Percentiles rank a stretch among this genome's conserved stretches.
phyloP scores from a whole-genome alignment of 2,888 invertebrate genomes.

The Orgyia antiqua region DNA sequence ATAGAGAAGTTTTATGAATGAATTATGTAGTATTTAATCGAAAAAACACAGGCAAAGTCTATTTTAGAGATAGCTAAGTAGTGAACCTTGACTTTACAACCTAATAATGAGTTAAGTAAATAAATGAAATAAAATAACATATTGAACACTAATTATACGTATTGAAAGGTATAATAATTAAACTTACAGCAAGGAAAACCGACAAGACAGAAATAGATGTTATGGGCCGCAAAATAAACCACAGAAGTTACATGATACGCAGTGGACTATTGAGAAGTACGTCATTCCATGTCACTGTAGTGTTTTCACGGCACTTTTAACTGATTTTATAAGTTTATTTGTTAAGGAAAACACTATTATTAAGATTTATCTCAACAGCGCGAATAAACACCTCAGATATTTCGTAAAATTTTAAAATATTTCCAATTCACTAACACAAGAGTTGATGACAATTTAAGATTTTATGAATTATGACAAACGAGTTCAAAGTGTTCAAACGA shows the following conservation, averaged over 20 bases:
- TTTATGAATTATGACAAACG: no score
- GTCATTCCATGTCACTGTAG: conserved; percentile 38
- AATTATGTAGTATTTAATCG: no score
- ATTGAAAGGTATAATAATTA: no score
- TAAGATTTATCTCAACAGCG: conserved; percentile 26
- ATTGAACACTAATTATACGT: no score
- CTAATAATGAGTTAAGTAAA: no score
- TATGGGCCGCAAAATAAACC: conserved; percentile 60
- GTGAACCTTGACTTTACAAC: conserved; percentile 56
- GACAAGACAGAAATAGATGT: conserved; percentile 58
- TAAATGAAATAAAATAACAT: no score
- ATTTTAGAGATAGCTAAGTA: conserved; percentile 3
- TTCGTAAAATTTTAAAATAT: no score
- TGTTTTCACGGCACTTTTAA: conserved; percentile 21
- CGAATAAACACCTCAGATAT: no score
- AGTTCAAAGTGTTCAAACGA: no score
- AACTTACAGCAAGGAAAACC: conserved; percentile 44
- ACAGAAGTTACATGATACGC: conserved; percentile 69
- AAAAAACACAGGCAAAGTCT: no score
- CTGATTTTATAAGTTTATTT: not conserved
- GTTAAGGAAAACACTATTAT: conserved; percentile 18
- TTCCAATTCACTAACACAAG: no score
- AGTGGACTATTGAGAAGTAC: conserved; percentile 38
- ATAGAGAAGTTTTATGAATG: not conserved
- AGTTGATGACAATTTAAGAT: no score